Percentiles rank a stretch among this genome's conserved stretches.
These are phyloP conservation scores for Maccullochella peelii DNA, from an alignment of 2,113 vertebrate genomes.

Conservation along the genomic window DNA sequence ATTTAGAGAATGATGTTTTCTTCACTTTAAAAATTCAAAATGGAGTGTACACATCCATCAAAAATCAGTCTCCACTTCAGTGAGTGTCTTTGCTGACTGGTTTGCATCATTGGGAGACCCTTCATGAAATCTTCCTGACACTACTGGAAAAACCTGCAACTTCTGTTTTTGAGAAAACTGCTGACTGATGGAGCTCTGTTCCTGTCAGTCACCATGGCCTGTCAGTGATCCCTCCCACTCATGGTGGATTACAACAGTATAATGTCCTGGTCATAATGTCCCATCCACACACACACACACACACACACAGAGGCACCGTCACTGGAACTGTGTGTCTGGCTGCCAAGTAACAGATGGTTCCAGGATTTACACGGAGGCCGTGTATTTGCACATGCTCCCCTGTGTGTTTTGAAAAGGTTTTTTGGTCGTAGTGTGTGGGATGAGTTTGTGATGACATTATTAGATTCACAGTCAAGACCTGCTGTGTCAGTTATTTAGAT, in stretches of 20 bases:
- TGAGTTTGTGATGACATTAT: conserved; percentile 4
- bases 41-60: not conserved
- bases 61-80: conserved; percentile 4
- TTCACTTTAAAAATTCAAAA: not conserved
- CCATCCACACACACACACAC: not conserved
- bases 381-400: conserved; percentile 45
- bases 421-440: not conserved
- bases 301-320: not conserved
- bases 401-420: conserved; percentile 29
- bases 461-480: not conserved
- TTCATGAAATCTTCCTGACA: conserved; percentile 1
- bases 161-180: conserved; percentile 58
- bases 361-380: conserved; percentile 56
- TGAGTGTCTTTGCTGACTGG: not conserved
- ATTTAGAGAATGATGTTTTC: not conserved
- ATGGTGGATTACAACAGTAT: conserved; percentile 27
- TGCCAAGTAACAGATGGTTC: conserved; percentile 68
- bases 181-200: conserved; percentile 48
- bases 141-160: not conserved
- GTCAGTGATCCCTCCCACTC: conserved; percentile 27
- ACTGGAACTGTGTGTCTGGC: conserved; percentile 12
- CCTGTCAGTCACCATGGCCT: conserved; percentile 18
- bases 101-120: not conserved
- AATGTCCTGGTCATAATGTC: not conserved
- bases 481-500: conserved; percentile 8